These are phyloP conservation scores for Tenthredo scrophulariae DNA, from an alignment of 2,888 invertebrate species.

Conservation along the genomic window DNA sequence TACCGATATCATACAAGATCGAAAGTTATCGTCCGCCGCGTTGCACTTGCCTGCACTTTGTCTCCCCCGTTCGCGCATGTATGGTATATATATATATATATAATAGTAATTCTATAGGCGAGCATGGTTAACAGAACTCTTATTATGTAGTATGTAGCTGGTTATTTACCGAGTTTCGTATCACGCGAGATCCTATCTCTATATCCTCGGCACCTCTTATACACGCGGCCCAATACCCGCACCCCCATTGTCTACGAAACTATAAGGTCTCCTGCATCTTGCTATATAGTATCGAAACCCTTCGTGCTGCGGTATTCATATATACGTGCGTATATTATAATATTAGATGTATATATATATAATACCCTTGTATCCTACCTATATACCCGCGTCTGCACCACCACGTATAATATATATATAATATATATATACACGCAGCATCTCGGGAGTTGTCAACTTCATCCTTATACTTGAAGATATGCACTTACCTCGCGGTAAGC, in stretches of 20 bases:
- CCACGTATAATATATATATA: not conserved
- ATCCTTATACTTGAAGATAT: not conserved
- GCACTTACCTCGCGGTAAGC: not conserved
- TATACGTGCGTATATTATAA: not conserved
- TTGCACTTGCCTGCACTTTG: conserved; percentile 22
- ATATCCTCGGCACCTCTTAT: conserved; percentile 35
- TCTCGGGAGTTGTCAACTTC: conserved; percentile 2
- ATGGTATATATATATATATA: not conserved
- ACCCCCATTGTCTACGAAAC: conserved; percentile 23
- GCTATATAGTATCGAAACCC: not conserved
- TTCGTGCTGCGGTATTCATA: not conserved
- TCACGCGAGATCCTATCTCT: conserved; percentile 48
- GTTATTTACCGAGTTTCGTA: conserved; percentile 30
- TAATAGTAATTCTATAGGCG: not conserved
- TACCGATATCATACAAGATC: not conserved
- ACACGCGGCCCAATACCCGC: not conserved
- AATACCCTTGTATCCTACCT: not conserved
- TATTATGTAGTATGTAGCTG: conserved; percentile 11
- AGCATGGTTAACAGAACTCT: conserved; percentile 29
- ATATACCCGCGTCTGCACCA: not conserved
- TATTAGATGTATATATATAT: not conserved
- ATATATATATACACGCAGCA: not conserved
- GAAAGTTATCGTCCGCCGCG: not conserved
- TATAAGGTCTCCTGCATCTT: not conserved
- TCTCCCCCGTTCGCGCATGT: not conserved